These are phyloP conservation scores for Lates calcarifer DNA, from an alignment of 2,113 vertebrate species.

Conservation along the genomic window DNA sequence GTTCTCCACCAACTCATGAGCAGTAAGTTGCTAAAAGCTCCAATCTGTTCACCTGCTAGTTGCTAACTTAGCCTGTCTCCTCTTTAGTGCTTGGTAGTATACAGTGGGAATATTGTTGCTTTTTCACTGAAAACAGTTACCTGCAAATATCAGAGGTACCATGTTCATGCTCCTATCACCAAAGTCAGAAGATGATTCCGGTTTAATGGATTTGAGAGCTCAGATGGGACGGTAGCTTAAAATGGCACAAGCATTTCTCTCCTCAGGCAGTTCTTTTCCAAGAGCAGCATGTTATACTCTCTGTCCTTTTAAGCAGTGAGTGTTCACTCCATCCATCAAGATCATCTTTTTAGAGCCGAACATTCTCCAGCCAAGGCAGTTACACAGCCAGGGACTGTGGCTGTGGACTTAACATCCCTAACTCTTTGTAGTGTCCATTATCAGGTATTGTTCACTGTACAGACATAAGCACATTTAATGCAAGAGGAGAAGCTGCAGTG, in stretches of 20 bases:
- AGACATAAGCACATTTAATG: background rate
- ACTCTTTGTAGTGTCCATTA: conserved; percentile 1
- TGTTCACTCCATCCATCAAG: conserved; percentile 29
- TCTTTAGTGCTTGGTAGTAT: background rate
- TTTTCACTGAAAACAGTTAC: background rate
- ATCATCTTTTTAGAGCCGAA: conserved; percentile 34
- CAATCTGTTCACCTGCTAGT: background rate
- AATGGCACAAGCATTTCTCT: conserved; percentile 14
- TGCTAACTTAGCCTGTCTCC: background rate
- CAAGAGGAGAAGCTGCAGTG: background rate
- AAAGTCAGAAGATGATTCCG: conserved; percentile 12
- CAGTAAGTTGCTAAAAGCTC: background rate
- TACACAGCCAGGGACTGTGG: background rate
- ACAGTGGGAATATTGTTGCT: background rate
- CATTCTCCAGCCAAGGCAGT: conserved; percentile 8
- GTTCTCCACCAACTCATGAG: background rate
- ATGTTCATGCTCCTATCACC: background rate
- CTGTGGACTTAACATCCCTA: conserved; percentile 21
- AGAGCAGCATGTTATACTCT: conserved; percentile 4
- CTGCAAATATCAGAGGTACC: background rate
- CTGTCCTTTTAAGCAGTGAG: conserved; percentile 16
- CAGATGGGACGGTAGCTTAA: conserved; percentile 20
- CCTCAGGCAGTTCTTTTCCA: conserved; percentile 17
- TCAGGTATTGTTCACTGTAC: background rate
- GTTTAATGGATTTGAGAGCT: conserved; percentile 44